Conservation (phyloP, 2,113 vertebrate species). For the Porphyrio hochstetteri region DNA sequence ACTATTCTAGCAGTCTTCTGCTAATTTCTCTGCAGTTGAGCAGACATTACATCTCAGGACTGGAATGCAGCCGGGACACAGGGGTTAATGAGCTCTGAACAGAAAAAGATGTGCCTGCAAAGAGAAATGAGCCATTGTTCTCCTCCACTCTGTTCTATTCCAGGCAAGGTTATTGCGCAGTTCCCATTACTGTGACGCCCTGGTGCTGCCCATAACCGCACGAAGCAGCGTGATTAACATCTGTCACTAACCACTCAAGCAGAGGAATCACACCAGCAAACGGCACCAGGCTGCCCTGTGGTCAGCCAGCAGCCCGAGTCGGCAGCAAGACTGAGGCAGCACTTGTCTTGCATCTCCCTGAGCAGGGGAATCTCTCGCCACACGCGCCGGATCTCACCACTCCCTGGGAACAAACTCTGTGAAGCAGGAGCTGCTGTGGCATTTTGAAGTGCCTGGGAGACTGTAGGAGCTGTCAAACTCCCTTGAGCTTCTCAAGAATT, state of each 20-base stretch:
- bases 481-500: background rate
- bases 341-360: background rate
- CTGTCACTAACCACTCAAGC: background rate
- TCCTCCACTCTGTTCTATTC: background rate
- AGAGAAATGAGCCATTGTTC: slow-evolving; percentile 22
- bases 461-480: background rate
- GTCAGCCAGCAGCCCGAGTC: background rate
- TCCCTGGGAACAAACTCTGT: background rate
- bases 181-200: background rate
- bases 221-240: background rate
- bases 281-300: background rate
- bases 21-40: background rate
- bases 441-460: background rate
- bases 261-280: background rate
- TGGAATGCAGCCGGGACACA: background rate
- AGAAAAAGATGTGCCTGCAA: slow-evolving; percentile 40
- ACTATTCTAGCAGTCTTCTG: background rate
- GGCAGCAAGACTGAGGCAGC: background rate
- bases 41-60: background rate
- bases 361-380: background rate
- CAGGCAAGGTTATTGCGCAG: background rate
- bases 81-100: slow-evolving; percentile 7
- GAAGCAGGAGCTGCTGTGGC: background rate
- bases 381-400: background rate
- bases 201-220: background rate